Evolutionary conservation across 53 echinoderm and acorn worm genomes (phyloP).

Genomic region (Mesocentrotus franciscanus): DNA sequence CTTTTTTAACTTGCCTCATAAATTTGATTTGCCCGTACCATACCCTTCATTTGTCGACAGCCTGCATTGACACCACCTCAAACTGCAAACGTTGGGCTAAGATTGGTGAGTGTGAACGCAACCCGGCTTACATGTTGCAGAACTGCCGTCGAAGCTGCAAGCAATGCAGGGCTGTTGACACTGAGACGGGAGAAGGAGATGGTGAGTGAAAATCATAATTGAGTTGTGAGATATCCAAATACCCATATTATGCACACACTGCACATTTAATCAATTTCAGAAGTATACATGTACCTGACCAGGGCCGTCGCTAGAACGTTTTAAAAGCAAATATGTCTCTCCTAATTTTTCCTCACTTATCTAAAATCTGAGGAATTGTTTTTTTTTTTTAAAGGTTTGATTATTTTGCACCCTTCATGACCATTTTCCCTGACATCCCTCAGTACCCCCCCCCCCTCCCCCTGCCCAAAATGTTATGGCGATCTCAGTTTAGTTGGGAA

Average conservation of each 20-base stretch:
- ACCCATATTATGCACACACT: background rate
- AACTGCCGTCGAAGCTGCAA: constrained; percentile 87
- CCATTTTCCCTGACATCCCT: too few species aligned
- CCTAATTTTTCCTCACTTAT: too few species aligned
- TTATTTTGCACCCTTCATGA: too few species aligned
- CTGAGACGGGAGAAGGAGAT: constrained; percentile 64
- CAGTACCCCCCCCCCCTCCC: too few species aligned
- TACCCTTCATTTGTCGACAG: background rate
- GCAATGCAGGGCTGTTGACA: constrained; percentile 73
- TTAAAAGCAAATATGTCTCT: too few species aligned
- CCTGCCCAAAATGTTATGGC: too few species aligned
- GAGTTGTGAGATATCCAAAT: background rate
- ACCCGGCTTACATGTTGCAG: constrained; percentile 85
- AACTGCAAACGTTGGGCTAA: constrained; percentile 85
- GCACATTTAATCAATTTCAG: background rate
- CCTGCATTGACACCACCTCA: constrained; percentile 81
- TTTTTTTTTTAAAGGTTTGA: too few species aligned
- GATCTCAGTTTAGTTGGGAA: too few species aligned
- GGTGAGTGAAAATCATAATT: constrained; percentile 53
- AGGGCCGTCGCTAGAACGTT: too few species aligned
- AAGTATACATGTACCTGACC: background rate
- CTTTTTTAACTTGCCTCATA: background rate
- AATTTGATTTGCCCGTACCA: background rate
- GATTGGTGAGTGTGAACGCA: constrained; percentile 83
- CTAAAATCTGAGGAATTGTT: too few species aligned